A percentile compares a stretch with the other conserved stretches of the same genome.
Conservation (phyloP, 2,888 invertebrate species). For the Villa cingulata region DNA sequence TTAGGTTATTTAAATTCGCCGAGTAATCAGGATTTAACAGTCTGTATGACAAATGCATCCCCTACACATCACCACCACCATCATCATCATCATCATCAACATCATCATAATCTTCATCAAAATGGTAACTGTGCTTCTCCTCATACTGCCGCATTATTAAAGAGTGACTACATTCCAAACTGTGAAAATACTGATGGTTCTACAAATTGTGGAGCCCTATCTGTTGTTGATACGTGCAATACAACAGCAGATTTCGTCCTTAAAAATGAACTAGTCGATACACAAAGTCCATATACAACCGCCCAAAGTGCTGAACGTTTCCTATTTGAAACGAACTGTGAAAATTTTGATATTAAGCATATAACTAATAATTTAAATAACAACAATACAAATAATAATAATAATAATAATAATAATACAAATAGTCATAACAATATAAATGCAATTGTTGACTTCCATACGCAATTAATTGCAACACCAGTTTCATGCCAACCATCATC, state of each 20-base stretch:
- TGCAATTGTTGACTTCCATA: conserved; percentile 17
- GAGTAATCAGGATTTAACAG: conserved; percentile 23
- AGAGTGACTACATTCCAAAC: conserved; percentile 29
- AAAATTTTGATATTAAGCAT: conserved; percentile 32
- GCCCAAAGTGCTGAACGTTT: conserved; percentile 35
- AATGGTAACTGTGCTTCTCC: background rate
- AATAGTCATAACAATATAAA: conserved; percentile 22
- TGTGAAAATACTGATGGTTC: conserved; percentile 14
- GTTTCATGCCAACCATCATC: conserved; percentile 5
- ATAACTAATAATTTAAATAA: conserved; percentile 21
- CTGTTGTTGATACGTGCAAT: background rate
- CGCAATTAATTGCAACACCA: conserved; percentile 11
- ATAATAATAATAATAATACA: conserved; percentile 14
- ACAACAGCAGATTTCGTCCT: conserved; percentile 29
- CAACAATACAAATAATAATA: conserved; percentile 15
- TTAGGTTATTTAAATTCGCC: conserved; percentile 32
- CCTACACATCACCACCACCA: conserved; percentile 4
- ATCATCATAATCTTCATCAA: background rate
- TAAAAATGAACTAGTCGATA: conserved; percentile 33
- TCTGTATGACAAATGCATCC: background rate
- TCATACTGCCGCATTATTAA: background rate
- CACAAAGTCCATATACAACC: conserved; percentile 35
- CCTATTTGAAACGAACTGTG: conserved; percentile 30
- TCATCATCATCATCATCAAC: conserved; percentile 5
- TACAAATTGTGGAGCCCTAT: conserved; percentile 8